Evolutionary conservation across 2,797 vertebrate genomes (phyloP).

Genomic region (Sebastes cheni): DNA sequence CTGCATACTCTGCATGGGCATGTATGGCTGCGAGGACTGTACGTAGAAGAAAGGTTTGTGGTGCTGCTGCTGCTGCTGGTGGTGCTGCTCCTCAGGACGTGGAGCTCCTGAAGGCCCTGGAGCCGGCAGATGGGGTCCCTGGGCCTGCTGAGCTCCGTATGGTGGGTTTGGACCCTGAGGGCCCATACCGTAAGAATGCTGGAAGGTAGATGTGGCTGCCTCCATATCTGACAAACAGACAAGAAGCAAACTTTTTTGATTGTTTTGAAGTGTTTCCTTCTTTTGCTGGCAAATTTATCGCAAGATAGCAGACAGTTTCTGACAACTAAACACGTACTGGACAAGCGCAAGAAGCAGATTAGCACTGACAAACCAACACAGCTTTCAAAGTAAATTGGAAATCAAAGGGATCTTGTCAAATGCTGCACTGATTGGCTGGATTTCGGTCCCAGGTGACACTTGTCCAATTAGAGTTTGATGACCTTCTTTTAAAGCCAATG

Average conservation of each 20-base stretch:
- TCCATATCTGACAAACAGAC: constrained; percentile 54
- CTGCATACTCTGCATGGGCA: constrained; percentile 80
- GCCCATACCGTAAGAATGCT: constrained; percentile 41
- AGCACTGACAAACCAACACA: constrained; percentile 2
- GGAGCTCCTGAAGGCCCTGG: constrained; percentile 42
- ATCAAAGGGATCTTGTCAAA: constrained; percentile 22
- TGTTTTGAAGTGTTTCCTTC: not conserved
- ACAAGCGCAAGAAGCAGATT: constrained; percentile 8
- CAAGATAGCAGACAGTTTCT: not conserved
- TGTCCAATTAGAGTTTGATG: constrained; percentile 37
- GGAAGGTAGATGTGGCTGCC: constrained; percentile 50
- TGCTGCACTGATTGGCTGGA: constrained; percentile 50
- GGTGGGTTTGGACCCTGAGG: constrained; percentile 48
- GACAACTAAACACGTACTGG: not conserved
- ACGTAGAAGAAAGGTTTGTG: constrained; percentile 82
- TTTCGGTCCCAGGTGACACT: constrained; percentile 48
- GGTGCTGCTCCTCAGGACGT: constrained; percentile 63
- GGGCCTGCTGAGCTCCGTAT: constrained; percentile 30
- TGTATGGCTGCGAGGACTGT: constrained; percentile 75
- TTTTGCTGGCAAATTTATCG: not conserved
- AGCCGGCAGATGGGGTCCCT: constrained; percentile 13
- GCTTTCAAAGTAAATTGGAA: constrained; percentile 15
- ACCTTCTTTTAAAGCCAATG: constrained; percentile 38
- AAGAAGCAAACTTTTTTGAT: not conserved
- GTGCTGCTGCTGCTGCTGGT: constrained; percentile 53